These are phyloP conservation scores for Halichondria panicea DNA, from an alignment of 37 sponge, comb jelly and placozoan species.

Conservation along the genomic window DNA sequence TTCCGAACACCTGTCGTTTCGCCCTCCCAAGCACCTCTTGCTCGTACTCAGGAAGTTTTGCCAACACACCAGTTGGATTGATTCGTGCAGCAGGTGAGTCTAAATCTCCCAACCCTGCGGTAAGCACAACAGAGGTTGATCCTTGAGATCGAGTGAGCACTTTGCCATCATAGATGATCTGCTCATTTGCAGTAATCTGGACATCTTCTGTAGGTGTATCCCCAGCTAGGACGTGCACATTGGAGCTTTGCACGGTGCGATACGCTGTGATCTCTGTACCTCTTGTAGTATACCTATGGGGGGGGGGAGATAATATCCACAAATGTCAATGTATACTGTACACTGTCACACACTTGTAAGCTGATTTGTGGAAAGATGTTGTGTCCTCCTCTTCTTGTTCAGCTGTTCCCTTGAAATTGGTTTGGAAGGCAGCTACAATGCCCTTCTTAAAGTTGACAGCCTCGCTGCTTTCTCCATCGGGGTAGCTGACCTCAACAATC, in stretches of 20 bases:
- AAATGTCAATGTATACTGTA: not conserved
- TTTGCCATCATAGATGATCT: not conserved
- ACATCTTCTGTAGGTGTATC: not conserved
- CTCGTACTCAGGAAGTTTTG: too few species aligned
- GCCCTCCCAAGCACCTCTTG: not conserved
- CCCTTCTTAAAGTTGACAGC: constrained; percentile 55
- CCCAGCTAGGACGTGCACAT: not conserved
- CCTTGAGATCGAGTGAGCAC: not conserved
- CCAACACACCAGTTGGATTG: too few species aligned
- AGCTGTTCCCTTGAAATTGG: constrained; percentile 38
- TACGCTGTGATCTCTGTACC: not conserved
- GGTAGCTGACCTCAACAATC: constrained; percentile 31
- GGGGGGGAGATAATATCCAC: too few species aligned
- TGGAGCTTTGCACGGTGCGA: not conserved
- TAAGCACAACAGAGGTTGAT: not conserved
- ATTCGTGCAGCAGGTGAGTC: not conserved
- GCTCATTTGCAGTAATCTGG: not conserved
- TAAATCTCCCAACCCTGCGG: not conserved
- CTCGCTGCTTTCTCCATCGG: constrained; percentile 7
- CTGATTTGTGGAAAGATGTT: constrained; percentile 26
- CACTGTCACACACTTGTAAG: constrained; percentile 34
- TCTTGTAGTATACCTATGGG: not conserved
- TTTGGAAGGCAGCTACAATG: constrained; percentile 59
- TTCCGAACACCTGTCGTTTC: not conserved
- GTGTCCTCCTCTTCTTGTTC: constrained; percentile 41